phyloP scores from a whole-genome alignment of 2,113 vertebrate genomes.

The Xyrauchen texanus region DNA sequence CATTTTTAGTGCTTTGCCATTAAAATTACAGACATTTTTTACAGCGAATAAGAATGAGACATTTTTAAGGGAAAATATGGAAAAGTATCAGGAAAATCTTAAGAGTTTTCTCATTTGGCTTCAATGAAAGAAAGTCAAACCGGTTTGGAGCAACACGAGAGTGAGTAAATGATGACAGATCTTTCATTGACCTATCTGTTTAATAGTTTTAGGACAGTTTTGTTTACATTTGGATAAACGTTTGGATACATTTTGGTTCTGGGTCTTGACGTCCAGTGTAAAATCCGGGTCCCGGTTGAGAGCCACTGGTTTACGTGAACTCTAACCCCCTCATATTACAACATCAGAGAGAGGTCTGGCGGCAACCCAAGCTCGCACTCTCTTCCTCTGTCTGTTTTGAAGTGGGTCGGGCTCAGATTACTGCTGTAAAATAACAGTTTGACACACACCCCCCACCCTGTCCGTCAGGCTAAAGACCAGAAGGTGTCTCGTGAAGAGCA shows the following conservation, averaged over 20 bases:
- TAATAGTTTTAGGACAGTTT: neutral
- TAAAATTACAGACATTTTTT: too few species aligned
- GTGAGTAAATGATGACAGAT: too few species aligned
- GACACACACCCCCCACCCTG: conserved; percentile 28
- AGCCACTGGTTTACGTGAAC: neutral
- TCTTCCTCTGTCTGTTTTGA: conserved; percentile 51
- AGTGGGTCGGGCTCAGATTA: conserved; percentile 48
- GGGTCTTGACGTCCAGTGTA: neutral
- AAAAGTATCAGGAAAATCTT: too few species aligned
- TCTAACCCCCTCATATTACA: neutral
- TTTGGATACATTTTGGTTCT: neutral
- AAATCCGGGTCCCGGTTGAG: neutral
- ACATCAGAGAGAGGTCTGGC: neutral
- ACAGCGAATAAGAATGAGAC: too few species aligned
- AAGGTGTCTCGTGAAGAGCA: conserved; percentile 57
- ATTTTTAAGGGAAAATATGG: too few species aligned
- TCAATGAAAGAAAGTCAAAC: too few species aligned
- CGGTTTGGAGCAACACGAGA: too few species aligned
- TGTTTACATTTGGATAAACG: neutral
- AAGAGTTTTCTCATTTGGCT: too few species aligned
- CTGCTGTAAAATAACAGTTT: conserved; percentile 48
- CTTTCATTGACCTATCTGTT: too few species aligned
- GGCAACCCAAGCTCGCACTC: neutral
- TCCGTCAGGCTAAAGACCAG: conserved; percentile 41
- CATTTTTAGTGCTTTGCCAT: too few species aligned